Percentiles rank a stretch among this genome's conserved stretches.
phyloP scores from a whole-genome alignment of 2,113 vertebrate genomes.

The Chaetops frenatus region DNA sequence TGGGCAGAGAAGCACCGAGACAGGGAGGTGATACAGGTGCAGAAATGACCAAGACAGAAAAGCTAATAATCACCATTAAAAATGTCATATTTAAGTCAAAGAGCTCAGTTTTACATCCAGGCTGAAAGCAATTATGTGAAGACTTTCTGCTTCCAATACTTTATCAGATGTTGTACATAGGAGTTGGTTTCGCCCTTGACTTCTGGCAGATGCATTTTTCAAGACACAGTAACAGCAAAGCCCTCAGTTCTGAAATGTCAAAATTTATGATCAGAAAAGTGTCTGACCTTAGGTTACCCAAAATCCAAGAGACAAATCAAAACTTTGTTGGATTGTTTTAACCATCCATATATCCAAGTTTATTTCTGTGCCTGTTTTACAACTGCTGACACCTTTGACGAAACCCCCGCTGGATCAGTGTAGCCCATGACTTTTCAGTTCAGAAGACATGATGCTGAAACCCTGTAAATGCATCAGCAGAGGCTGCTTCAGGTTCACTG shows the following conservation, averaged over 20 bases:
- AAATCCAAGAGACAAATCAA: background rate
- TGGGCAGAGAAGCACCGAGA: background rate
- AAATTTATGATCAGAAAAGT: background rate
- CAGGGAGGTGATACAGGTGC: background rate
- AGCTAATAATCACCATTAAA: background rate
- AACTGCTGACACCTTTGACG: background rate
- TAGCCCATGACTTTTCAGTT: background rate
- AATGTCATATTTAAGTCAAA: background rate
- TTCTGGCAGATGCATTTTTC: background rate
- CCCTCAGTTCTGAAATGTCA: background rate
- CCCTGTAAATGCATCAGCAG: background rate
- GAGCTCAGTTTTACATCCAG: background rate
- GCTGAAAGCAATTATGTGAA: background rate
- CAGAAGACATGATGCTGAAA: background rate
- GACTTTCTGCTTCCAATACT: background rate
- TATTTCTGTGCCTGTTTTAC: background rate
- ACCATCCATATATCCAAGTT: background rate
- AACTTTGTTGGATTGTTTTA: background rate
- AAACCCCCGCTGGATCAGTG: background rate
- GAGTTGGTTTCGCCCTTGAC: background rate
- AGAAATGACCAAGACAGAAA: background rate
- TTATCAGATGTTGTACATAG: background rate
- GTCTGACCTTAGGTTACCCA: background rate
- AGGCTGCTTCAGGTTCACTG: constrained; percentile 11
- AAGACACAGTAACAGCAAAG: background rate